Evolutionary conservation across 2,888 invertebrate species (phyloP), one percentile per base, ranked within the genome.

Genomic region (Toxonevra muliebris): DNA sequence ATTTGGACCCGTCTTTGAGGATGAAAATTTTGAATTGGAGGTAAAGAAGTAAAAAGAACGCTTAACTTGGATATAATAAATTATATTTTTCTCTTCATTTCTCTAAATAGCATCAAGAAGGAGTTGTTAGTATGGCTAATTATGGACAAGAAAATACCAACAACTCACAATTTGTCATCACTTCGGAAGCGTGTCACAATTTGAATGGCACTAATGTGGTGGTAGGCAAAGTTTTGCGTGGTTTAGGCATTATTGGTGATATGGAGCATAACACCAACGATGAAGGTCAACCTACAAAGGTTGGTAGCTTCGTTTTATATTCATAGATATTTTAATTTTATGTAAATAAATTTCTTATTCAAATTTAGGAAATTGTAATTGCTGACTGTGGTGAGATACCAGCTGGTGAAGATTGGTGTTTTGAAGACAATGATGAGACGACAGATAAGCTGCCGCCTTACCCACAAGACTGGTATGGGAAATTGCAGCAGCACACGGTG

Each of bases 151-250:
- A 90, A 13, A 88, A 98, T 83, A 93, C 95, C 10, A 98, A 97
- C 83, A 94, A 93, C 73, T 97, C 97, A 0, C 98, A 98, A 86
- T 98, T 98, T 86, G 95, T 97, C 81, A 93, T 98, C 68, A 93
- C 94, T 0, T 90, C 91, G 0, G 90, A 89, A 1, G 88, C 90
- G 1, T 93, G 93, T 77, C 86, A 88, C 0, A 95, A 95, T 80
- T 86, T 96, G 57, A 92, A 96, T 82, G 91, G 89, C 7, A 90
- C 88, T 15, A 94, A 96, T 83, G 94, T 95, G 2, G 93, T 91
- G 30, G 93, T 94, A 79, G 96, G 95, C 0, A 88, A 88, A 72
- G 93, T 96, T n/a, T 76, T 90, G 15, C 91, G 91, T 73, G 96
- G 96, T 0, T 85, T 93, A 61, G 90, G 91, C 30, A 86, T 92